Evolutionary conservation across 1,140 invertebrate genomes (phyloP).

Genomic region (Anthonomus grandis): DNA sequence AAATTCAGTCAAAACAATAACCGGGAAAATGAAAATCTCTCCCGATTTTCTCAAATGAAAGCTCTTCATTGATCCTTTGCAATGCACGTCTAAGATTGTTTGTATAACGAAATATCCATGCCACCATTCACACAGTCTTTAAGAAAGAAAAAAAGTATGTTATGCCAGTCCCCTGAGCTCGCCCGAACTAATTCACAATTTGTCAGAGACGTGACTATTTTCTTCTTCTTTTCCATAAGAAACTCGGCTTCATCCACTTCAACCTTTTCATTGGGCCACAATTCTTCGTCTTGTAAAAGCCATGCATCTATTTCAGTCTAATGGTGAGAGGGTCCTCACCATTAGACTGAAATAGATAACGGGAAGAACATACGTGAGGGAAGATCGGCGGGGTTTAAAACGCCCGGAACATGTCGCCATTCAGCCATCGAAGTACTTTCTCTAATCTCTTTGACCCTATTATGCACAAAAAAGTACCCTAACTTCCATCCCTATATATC

Average conservation of each 20-base stretch:
- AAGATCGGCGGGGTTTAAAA: no score
- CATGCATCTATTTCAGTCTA: no score
- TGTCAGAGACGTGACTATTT: neutral
- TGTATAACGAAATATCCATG: constrained; percentile 36
- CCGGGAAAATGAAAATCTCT: neutral
- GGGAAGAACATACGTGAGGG: no score
- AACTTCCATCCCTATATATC: no score
- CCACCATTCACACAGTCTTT: constrained; percentile 35
- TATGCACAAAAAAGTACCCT: no score
- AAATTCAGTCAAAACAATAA: neutral
- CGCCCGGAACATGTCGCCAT: no score
- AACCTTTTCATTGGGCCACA: neutral
- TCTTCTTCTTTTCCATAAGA: constrained; percentile 23
- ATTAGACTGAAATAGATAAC: no score
- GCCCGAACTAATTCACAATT: no score
- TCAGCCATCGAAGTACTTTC: no score
- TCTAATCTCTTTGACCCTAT: no score
- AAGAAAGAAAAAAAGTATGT: constrained; percentile 31
- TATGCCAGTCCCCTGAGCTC: constrained; percentile 2
- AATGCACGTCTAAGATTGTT: constrained; percentile 24
- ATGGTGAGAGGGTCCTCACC: no score
- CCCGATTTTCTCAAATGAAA: constrained; percentile 10
- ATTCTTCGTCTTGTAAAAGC: neutral
- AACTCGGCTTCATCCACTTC: constrained; percentile 22
- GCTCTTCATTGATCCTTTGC: constrained; percentile 31